Evolutionary conservation across 1,140 invertebrate genomes (phyloP).

Genomic region (Dendroctonus valens): DNA sequence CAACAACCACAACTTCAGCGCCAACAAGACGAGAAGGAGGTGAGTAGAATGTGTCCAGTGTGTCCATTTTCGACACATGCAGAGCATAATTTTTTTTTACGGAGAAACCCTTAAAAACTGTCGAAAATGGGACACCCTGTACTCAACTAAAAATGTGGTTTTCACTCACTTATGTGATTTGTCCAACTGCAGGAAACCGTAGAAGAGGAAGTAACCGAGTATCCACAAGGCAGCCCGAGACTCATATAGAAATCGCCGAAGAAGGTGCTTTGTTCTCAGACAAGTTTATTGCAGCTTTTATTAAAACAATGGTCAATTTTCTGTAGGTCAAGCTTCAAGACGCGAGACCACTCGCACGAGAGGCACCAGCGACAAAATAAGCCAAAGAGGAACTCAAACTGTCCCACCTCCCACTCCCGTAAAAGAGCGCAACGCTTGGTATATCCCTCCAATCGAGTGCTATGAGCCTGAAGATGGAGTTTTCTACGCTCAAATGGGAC

Average conservation of each 20-base stretch:
- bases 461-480: conserved; percentile 86
- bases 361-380: conserved; percentile 9
- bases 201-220: conserved; percentile 21
- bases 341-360: conserved; percentile 26
- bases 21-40: no score
- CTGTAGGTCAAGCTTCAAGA: conserved; percentile 10
- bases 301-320: not conserved
- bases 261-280: conserved; percentile 9
- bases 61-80: no score
- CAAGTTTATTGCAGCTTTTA: not conserved
- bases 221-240: conserved; percentile 6
- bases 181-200: conserved; percentile 14
- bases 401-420: conserved; percentile 65
- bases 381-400: conserved; percentile 20
- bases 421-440: conserved; percentile 67
- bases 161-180: no score
- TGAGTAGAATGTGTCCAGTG: no score
- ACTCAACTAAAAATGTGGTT: no score
- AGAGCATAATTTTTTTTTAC: no score
- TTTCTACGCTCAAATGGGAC: conserved; percentile 88
- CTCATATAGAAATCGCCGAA: conserved; percentile 11
- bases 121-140: no score
- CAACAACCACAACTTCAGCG: no score
- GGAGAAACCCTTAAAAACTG: no score
- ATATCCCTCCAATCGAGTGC: conserved; percentile 83